Base-by-base conservation (phyloP, 37 sponge, comb jelly and placozoan species). In the Agelas oroides region DNA sequence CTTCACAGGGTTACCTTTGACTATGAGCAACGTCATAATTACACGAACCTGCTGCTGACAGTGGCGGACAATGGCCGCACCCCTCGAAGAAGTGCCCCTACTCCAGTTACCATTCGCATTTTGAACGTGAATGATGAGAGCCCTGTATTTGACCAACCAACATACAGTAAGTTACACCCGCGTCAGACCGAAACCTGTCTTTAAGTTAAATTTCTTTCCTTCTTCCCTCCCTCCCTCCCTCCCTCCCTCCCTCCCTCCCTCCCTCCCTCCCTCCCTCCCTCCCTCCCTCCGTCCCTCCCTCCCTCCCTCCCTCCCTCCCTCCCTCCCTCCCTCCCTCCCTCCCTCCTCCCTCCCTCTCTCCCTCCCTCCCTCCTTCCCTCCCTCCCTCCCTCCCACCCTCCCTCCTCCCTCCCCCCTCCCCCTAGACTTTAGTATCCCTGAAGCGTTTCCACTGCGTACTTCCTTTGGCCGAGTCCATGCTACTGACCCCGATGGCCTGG, bases 141-240 rank as follows among this genome's bases (percentile, higher is more conserved):
- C 56, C 85, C 91, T 59, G 71, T 59, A 1, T 91, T 91, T 68
- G 76, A 72, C 36, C 75, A 41, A 14, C 18, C 63, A 24, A 16
- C 27, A 17, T 90, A 80, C 76, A 80, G 90, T 90, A 66, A 90
- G 85, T 84, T n/a, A 20, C 39, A 53, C n/a, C n/a, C n/a, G n/a
- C 36, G 33, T 58, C 23, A 28, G 28, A 58, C 13, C 70, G 5
- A 34, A 16, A 2, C 31, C 2, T 35, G 70, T 20, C 2, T 69
- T 6, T 2, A 20, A 11, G 70, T 69, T 28, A 28, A 11, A 5
- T 16, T 30, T 14, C 55, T 58, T 8, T 8, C 46, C 46, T 8
- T 46, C 46, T 8, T 46, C 46, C 8, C 6, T 46, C 46, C 8
- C 8, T 12, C 46, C n/a, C 62, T 61, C 27, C 62, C 62, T 25